These are phyloP conservation scores for Python bivittatus DNA, from an alignment of 2,113 vertebrate genomes.

Conservation along the genomic window DNA sequence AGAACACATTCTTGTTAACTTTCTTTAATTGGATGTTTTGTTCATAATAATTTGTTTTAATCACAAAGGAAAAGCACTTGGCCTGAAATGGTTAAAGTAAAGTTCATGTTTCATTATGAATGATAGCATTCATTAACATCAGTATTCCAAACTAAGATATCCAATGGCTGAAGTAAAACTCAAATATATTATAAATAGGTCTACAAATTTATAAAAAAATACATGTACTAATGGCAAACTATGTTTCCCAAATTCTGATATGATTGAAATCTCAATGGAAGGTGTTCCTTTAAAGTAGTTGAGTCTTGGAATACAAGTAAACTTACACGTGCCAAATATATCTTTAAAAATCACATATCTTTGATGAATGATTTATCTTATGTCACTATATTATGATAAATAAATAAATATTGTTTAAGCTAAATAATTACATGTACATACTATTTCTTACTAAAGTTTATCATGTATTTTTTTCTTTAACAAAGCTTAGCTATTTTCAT, in stretches of 20 bases:
- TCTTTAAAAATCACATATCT: neutral
- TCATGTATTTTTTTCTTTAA: neutral
- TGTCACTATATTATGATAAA: neutral
- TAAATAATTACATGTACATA: neutral
- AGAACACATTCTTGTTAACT: slow-evolving; percentile 29
- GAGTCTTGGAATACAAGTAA: neutral
- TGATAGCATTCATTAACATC: slow-evolving; percentile 50
- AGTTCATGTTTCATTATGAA: slow-evolving; percentile 29
- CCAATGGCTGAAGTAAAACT: neutral
- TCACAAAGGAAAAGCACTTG: slow-evolving; percentile 10
- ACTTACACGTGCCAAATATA: neutral
- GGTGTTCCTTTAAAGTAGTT: neutral
- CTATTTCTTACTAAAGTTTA: neutral
- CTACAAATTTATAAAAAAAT: too few species aligned
- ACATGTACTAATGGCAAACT: neutral
- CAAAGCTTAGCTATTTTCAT: neutral
- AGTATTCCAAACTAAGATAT: slow-evolving; percentile 9
- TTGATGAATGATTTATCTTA: neutral
- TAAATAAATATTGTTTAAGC: neutral
- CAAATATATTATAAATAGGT: neutral
- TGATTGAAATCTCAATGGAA: neutral
- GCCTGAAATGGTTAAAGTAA: slow-evolving; percentile 30
- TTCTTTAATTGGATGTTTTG: slow-evolving; percentile 44
- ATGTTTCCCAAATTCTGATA: neutral
- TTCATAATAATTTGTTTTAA: slow-evolving; percentile 42